Evolutionary conservation across 2,113 vertebrate genomes (phyloP).

Genomic region (Leptocoma aspasia): DNA sequence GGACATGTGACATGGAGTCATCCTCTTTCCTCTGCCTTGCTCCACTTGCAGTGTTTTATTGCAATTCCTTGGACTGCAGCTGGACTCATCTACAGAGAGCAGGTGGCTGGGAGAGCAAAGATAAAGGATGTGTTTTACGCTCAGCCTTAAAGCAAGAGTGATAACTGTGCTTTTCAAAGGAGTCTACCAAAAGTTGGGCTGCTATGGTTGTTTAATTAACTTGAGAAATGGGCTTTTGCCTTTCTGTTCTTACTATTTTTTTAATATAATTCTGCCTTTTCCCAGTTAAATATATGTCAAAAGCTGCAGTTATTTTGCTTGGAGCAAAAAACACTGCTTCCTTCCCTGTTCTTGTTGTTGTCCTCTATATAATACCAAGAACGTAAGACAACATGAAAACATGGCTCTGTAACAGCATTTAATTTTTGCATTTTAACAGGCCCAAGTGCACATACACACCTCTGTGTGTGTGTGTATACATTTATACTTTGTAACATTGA

Average conservation of each 20-base stretch:
- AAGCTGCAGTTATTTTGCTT: neutral
- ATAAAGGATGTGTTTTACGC: neutral
- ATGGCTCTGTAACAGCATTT: neutral
- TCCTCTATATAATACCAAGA: neutral
- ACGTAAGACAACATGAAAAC: neutral
- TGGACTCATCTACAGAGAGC: neutral
- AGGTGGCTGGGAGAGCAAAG: neutral
- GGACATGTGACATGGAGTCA: neutral
- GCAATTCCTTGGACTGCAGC: neutral
- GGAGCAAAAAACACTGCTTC: neutral
- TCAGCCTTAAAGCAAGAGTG: neutral
- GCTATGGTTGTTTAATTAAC: neutral
- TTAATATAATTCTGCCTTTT: neutral
- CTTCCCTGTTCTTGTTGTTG: neutral
- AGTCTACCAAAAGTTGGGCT: neutral
- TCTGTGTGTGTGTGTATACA: accelerated
- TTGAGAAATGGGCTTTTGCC: neutral
- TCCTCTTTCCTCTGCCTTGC: neutral
- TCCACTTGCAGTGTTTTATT: neutral
- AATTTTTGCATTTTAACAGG: neutral
- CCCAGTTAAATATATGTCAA: neutral
- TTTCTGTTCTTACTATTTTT: neutral
- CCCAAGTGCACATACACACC: no score
- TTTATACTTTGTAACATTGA: accelerated
- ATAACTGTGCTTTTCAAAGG: neutral